These are phyloP conservation scores for Thysanoteuthis rhombus DNA, from an alignment of 2,888 invertebrate species.

Conservation along the genomic window DNA sequence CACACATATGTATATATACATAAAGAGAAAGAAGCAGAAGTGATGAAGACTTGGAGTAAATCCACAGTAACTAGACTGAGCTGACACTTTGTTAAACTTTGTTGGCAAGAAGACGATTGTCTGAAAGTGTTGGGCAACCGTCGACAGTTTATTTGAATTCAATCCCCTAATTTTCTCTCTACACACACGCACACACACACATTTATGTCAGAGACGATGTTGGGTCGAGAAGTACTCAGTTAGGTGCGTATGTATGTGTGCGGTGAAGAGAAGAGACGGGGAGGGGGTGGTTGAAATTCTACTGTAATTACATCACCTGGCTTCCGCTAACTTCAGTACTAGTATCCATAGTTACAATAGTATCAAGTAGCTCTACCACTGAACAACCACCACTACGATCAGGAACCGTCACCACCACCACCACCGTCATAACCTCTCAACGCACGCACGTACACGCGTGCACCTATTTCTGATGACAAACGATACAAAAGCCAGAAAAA, in stretches of 20 bases:
- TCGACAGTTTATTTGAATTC: too few species aligned
- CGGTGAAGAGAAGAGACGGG: background rate
- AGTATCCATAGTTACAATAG: background rate
- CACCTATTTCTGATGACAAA: slow-evolving; percentile 12
- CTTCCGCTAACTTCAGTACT: background rate
- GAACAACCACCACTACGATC: background rate
- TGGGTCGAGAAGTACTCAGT: background rate
- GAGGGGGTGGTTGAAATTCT: background rate
- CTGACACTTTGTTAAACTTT: too few species aligned
- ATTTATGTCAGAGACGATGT: background rate
- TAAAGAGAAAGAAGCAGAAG: too few species aligned
- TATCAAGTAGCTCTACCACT: background rate
- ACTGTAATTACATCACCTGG: background rate
- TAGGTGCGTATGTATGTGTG: background rate
- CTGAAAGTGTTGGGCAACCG: too few species aligned
- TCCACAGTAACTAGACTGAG: too few species aligned
- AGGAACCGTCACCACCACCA: background rate
- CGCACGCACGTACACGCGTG: background rate
- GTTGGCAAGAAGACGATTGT: too few species aligned
- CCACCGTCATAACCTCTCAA: background rate
- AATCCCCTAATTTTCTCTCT: too few species aligned
- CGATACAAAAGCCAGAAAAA: background rate
- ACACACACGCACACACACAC: background rate
- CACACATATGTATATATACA: too few species aligned
- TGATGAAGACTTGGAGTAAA: too few species aligned